phyloP scores from a whole-genome alignment of 2,888 invertebrate species.

The Dryocosmus kuriphilus region DNA sequence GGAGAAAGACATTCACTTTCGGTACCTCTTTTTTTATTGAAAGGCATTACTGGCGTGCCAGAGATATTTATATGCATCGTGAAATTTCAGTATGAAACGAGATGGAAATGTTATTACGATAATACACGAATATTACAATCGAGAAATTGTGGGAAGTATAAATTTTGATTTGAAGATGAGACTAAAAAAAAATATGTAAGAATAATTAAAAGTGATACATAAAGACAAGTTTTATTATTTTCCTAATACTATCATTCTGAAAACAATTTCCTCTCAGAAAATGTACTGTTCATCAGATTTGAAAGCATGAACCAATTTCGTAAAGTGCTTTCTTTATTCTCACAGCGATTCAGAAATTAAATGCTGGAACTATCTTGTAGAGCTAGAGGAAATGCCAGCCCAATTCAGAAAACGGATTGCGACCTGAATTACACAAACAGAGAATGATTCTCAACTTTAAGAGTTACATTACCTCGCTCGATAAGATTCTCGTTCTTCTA shows the following conservation, averaged over 20 bases:
- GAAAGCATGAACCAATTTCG: background rate
- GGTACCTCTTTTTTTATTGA: background rate
- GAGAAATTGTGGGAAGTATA: background rate
- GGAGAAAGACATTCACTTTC: slow-evolving; percentile 17
- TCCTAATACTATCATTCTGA: background rate
- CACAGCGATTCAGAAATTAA: background rate
- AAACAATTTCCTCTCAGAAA: background rate
- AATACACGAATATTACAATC: background rate
- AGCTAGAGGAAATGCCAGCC: slow-evolving; percentile 6
- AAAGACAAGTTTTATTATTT: background rate
- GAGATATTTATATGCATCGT: slow-evolving; percentile 7
- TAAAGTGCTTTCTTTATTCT: background rate
- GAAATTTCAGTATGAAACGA: background rate
- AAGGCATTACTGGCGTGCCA: background rate
- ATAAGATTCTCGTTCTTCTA: slow-evolving; percentile 14
- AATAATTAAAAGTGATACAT: background rate
- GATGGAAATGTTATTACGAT: background rate
- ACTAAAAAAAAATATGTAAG: no score
- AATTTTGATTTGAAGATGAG: no score
- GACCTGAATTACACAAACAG: slow-evolving; percentile 22
- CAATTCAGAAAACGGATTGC: slow-evolving; percentile 1
- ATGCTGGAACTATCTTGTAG: background rate
- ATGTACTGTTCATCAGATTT: background rate
- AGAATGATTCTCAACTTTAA: slow-evolving; percentile 20
- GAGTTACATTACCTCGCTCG: slow-evolving; percentile 29